A percentile compares a stretch with the other conserved stretches of the same genome.
Evolutionary conservation across 2,113 vertebrate genomes (phyloP).

Genomic region (Neogale vison): DNA sequence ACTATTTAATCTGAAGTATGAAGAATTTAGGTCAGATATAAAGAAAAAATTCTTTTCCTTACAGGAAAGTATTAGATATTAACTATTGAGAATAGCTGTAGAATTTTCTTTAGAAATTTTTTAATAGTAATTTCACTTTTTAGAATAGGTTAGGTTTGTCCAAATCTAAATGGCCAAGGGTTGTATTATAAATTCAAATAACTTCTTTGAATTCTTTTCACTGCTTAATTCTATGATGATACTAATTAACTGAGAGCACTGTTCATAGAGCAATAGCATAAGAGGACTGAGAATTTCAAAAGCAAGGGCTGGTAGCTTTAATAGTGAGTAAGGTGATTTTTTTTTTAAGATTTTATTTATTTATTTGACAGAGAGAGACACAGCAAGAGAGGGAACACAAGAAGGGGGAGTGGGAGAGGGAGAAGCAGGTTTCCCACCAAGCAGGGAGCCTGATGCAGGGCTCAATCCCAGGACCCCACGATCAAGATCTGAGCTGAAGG

Average conservation of each 20-base stretch:
- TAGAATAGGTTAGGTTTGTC: neutral
- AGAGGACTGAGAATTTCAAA: conserved; percentile 60
- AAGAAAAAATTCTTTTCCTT: conserved; percentile 53
- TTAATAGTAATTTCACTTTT: conserved; percentile 30
- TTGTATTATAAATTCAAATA: conserved; percentile 30
- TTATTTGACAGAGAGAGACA: too few species aligned
- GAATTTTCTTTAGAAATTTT: conserved; percentile 11
- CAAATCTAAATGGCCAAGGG: neutral
- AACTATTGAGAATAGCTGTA: neutral
- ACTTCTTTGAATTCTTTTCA: conserved; percentile 1
- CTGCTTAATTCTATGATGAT: conserved; percentile 30
- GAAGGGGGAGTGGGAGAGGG: too few species aligned
- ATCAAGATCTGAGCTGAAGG: too few species aligned
- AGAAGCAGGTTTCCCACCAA: too few species aligned
- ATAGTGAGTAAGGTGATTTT: neutral
- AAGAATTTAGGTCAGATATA: conserved; percentile 58
- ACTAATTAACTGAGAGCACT: conserved; percentile 55
- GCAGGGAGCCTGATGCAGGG: too few species aligned
- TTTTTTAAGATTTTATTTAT: too few species aligned
- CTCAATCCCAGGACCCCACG: too few species aligned
- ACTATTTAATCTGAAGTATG: conserved; percentile 5
- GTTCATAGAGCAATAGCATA: conserved; percentile 61
- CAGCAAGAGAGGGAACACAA: too few species aligned
- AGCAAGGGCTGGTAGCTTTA: conserved; percentile 53
- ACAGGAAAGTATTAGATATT: conserved; percentile 56